Evolutionary conservation across 2,113 vertebrate genomes (phyloP), one percentile per base, ranked within the genome.

Genomic region (Perccottus glenii): DNA sequence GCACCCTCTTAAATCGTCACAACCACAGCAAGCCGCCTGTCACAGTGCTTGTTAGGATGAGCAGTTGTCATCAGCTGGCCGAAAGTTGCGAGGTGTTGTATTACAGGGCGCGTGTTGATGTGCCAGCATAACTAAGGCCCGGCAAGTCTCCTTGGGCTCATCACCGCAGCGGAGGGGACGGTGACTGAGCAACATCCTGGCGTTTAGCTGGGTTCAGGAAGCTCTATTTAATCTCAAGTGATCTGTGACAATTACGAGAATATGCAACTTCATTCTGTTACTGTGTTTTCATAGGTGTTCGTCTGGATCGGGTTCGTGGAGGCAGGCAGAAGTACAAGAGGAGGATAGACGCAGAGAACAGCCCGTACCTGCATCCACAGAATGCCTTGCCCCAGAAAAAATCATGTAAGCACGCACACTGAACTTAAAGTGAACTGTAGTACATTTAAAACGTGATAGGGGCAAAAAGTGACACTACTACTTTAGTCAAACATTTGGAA

Each of bases 261-360:
- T 52, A 15, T 42, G 14, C 44, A 12, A 60, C 58, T 70, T 50
- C 59, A 73, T 61, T 36, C 45, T 50, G 35, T 68, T 48, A 27
- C 49, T 77, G 33, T 81, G 67, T 77, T 32, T 48, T 15, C 43
- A 7, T 70, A 98, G 96, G 96, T 67, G 97, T 99, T 42, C 96
- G 97, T 73, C 90, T 98, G 78, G 97, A 98, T 92, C 94, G 97
- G 88, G 96, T 99, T 71, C 95, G 97, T 51, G 97, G 97, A 47
- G 97, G 97, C 70, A 93, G 96, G 52, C 97, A 99, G 93, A 99
- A 99, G 92, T 99, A 99, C 90, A 99, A 99, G 88, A 95, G 96
- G 85, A 95, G 96, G 89, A 96, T 97, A 92, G 95, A 98, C 35
- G 94, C 96, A 1, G 95, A 98, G 87, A 97, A 96, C 89, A 98